Evolutionary conservation across 2,888 invertebrate species (phyloP), one percentile per base, ranked within the genome.

Genomic region (Allolobophora icterica): DNA sequence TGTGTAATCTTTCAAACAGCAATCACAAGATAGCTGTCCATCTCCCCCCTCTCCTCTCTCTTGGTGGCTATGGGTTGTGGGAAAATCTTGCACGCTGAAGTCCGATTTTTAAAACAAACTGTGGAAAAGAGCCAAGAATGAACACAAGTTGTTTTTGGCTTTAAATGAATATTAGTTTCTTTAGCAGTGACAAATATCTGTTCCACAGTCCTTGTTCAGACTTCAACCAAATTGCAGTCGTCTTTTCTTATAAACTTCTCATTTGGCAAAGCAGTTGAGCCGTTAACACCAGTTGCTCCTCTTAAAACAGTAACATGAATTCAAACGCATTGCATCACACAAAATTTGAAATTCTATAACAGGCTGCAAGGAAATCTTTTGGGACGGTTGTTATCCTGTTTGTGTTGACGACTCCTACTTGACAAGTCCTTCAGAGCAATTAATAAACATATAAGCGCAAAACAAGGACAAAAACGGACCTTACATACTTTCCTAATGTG

Each of bases 91-190:
- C 52, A 5, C 24, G 13, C 71, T 71, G 71, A 30, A 71, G n/a
- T 71, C n/a, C 71, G 13, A 71, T 71, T 71, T 71, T 71, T 71
- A 71, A 30, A 71, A n/a, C 71, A 71, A 71, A 71, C 13, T 71
- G 71, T 71, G 71, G 71, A 71, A n/a, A 71, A 71, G 71, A 71
- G n/a, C 71, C 71, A 71, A 71, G n/a, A 71, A 71, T n/a, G 71
- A 71, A 71, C 71, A 71, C 71, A 71, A 71, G n/a, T 71, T 71
- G 71, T 71, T 71, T 71, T n/a, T 71, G 71, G 30, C n/a, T n/a
- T 71, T 71, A n/a, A 71, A 71, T n/a, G 30, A n/a, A n/a, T n/a
- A n/a, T 71, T 71, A 71, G 71, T 71, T n/a, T n/a, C 52, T 24
- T 52, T 11, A 52, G 52, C 71, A n/a, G 71, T 71, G 71, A 71